Base-by-base conservation (phyloP, 2,113 vertebrate genomes). In the Cephalopterus ornatus region DNA sequence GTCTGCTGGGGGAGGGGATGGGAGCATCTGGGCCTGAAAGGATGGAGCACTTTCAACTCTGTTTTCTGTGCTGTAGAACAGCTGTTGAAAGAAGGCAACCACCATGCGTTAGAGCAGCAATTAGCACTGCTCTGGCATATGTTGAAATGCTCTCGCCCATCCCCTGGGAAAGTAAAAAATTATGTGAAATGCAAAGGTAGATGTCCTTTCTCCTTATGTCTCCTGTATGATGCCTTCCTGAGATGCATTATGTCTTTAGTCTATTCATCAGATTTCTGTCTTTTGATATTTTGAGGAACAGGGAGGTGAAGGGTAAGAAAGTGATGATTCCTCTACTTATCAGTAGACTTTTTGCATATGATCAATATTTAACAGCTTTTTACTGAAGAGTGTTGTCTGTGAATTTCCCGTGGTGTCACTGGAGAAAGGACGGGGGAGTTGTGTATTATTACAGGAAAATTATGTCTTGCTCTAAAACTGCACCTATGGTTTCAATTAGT, bases 401-500 rank as follows among this genome's bases (percentile, higher is more conserved):
- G 63, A 77, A 44, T 92, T 71, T 89, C 32, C 68, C 41, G 5
- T 44, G 21, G 17, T 81, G 93, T 82, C 35, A 28, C 30, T 59
- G 42, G 58, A 79, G 50, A 58, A 91, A 84, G 72, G 47, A 70
- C 55, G 35, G 11, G 19, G 22, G 35, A 44, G 44, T 81, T 83
- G 50, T 65, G 61, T 78, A 12, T 93, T 94, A 63, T 52, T 89
- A 65, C 41, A 89, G 56, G 41, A 83, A 86, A 85, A 85, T 65
- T 27, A 35, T 50, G 63, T 81, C 79, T 86, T 90, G 50, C 39
- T 93, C 59, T 81, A 30, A 90, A 94, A 71, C 67, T 84, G 63
- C 88, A 50, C 55, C 94, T 90, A 80, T 94, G 90, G 95, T 95
- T 96, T 94, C 85, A 92, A 55, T 94, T 96, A 96, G 85, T 52